A percentile compares a stretch with the other conserved stretches of the same genome.
These are phyloP conservation scores for Petromus typicus DNA, from an alignment of 2,113 vertebrate genomes.

Conservation along the genomic window DNA sequence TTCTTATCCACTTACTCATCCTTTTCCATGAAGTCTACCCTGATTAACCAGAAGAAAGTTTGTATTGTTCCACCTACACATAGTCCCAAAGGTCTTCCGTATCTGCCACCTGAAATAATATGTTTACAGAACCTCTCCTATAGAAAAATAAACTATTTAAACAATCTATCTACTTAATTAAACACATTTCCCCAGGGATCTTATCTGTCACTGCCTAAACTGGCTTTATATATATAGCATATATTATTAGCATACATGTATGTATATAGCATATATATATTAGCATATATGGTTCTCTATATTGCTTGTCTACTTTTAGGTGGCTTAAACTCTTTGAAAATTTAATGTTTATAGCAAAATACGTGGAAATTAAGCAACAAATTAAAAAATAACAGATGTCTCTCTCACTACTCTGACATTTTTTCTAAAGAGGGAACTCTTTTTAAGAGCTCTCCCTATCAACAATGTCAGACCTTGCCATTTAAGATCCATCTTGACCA, in stretches of 20 bases:
- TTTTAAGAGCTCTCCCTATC: background rate
- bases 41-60: slow-evolving; percentile 59
- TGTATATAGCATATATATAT: too few species aligned
- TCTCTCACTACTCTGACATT: slow-evolving; percentile 17
- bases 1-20: slow-evolving; percentile 68
- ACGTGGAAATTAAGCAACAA: slow-evolving; percentile 13
- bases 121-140: slow-evolving; percentile 57
- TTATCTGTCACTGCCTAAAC: background rate
- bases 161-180: slow-evolving; percentile 64
- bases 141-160: slow-evolving; percentile 70
- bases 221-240: slow-evolving; percentile 4
- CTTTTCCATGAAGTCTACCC: slow-evolving; percentile 65
- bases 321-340: slow-evolving; percentile 44
- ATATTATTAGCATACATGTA: too few species aligned
- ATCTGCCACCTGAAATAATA: slow-evolving; percentile 78
- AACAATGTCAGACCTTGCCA: background rate
- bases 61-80: slow-evolving; percentile 73
- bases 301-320: background rate
- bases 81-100: slow-evolving; percentile 45
- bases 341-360: slow-evolving; percentile 27
- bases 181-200: slow-evolving; percentile 58
- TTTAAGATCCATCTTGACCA: background rate
- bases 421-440: background rate
- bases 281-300: slow-evolving; percentile 6
- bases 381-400: slow-evolving; percentile 9